Evolutionary conservation across 2,888 invertebrate genomes (phyloP).

Genomic region (Himalopsyche tibetana): DNA sequence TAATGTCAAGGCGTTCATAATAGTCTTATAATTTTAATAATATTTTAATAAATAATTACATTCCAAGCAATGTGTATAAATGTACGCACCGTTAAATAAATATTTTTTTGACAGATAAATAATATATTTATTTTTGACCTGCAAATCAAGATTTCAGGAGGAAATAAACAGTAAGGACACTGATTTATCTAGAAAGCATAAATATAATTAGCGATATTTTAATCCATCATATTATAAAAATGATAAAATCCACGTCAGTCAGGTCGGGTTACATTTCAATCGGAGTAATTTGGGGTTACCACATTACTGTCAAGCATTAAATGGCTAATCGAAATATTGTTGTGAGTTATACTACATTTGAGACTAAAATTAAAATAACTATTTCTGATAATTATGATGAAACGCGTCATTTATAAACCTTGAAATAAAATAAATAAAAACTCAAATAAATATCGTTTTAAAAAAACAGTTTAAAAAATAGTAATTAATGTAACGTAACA

Average conservation of each 20-base stretch:
- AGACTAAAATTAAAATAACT: no score
- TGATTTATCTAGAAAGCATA: slow-evolving; percentile 33
- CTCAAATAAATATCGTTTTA: no score
- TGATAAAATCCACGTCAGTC: slow-evolving; percentile 61
- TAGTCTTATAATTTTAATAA: neutral
- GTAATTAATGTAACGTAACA: no score
- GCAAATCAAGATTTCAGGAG: slow-evolving; percentile 34
- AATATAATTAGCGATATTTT: slow-evolving; percentile 47
- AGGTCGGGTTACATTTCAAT: slow-evolving; percentile 62
- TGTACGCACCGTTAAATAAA: slow-evolving; percentile 56
- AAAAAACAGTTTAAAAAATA: no score
- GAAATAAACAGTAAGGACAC: slow-evolving; percentile 29
- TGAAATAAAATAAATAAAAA: no score
- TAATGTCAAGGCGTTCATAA: slow-evolving; percentile 6
- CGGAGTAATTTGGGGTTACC: slow-evolving; percentile 44
- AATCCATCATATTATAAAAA: slow-evolving; percentile 51
- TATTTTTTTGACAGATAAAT: slow-evolving; percentile 52
- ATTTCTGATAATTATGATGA: no score
- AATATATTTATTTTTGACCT: neutral
- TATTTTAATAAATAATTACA: slow-evolving; percentile 37
- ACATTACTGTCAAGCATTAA: neutral
- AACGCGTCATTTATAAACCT: no score
- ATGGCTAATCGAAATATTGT: slow-evolving; percentile 9
- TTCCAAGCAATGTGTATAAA: slow-evolving; percentile 26
- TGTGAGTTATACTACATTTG: neutral